These are phyloP conservation scores for Lampris megalopsis DNA, from an alignment of 2,113 vertebrate species.

Conservation along the genomic window DNA sequence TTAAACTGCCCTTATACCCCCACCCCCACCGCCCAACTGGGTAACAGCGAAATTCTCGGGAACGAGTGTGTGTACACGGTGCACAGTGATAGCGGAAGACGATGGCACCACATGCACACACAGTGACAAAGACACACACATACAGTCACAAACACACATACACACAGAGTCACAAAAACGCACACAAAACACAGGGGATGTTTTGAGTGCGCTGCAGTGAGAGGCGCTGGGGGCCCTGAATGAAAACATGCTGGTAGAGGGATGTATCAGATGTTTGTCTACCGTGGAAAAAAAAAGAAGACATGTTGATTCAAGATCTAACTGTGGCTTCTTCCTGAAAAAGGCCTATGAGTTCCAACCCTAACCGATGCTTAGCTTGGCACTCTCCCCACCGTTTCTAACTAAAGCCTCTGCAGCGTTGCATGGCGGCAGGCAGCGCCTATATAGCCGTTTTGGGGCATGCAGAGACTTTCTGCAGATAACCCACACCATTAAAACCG, in stretches of 20 bases:
- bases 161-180: slow-evolving; percentile 1
- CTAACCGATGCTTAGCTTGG: slow-evolving; percentile 56
- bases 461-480: slow-evolving; percentile 34
- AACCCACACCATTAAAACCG: not conserved
- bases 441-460: slow-evolving; percentile 36
- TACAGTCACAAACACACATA: not conserved
- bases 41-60: slow-evolving; percentile 15
- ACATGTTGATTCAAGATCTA: slow-evolving; percentile 69
- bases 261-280: slow-evolving; percentile 69
- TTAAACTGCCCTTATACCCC: slow-evolving; percentile 33
- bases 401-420: slow-evolving; percentile 44
- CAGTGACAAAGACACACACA: slow-evolving; percentile 24
- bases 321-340: slow-evolving; percentile 61
- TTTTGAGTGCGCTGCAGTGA: slow-evolving; percentile 55
- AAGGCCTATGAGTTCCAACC: slow-evolving; percentile 41
- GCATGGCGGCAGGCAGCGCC: slow-evolving; percentile 31
- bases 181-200: slow-evolving; percentile 43
- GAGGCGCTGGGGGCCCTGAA: slow-evolving; percentile 58
- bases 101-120: slow-evolving; percentile 42
- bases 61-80: slow-evolving; percentile 7
- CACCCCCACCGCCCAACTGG: slow-evolving; percentile 13
- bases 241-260: slow-evolving; percentile 69
- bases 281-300: slow-evolving; percentile 12
- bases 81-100: slow-evolving; percentile 13
- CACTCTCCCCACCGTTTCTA: slow-evolving; percentile 45